Conservation (phyloP, 2,113 vertebrate genomes). For the Platanista minor region DNA sequence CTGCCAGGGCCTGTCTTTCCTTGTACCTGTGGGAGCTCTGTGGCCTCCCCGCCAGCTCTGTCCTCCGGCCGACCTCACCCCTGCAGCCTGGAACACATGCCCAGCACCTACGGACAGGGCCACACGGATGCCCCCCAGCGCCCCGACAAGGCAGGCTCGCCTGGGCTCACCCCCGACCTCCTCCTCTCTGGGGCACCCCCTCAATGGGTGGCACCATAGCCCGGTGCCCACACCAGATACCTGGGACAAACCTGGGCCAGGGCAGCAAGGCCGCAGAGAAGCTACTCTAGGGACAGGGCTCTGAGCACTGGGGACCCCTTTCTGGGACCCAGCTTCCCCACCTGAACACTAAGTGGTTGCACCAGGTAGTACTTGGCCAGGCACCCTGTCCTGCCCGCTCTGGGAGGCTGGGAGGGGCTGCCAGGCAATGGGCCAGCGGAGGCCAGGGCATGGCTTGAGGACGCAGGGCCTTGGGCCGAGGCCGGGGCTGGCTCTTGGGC, state of each 20-base stretch:
- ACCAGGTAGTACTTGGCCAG: no score
- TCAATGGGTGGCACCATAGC: fast-evolving
- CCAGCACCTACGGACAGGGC: background rate
- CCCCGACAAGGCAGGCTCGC: background rate
- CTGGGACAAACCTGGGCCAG: background rate
- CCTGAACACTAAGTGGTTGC: no score
- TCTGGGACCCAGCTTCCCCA: background rate
- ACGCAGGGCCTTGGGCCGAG: background rate
- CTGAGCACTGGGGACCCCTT: background rate
- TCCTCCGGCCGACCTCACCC: background rate
- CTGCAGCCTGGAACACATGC: background rate
- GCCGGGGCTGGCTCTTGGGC: background rate
- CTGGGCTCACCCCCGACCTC: fast-evolving
- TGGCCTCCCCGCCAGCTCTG: background rate
- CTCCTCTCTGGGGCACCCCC: background rate
- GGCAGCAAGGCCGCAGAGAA: background rate
- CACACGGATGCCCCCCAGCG: fast-evolving
- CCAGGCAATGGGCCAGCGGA: fast-evolving
- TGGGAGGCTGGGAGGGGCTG: background rate
- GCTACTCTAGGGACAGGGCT: no score
- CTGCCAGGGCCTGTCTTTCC: background rate
- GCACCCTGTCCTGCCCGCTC: background rate
- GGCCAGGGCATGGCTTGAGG: background rate
- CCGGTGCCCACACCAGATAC: background rate
- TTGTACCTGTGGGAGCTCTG: background rate